Base-by-base conservation (phyloP, 1,140 invertebrate genomes). In the Trichonephila inaurata region DNA sequence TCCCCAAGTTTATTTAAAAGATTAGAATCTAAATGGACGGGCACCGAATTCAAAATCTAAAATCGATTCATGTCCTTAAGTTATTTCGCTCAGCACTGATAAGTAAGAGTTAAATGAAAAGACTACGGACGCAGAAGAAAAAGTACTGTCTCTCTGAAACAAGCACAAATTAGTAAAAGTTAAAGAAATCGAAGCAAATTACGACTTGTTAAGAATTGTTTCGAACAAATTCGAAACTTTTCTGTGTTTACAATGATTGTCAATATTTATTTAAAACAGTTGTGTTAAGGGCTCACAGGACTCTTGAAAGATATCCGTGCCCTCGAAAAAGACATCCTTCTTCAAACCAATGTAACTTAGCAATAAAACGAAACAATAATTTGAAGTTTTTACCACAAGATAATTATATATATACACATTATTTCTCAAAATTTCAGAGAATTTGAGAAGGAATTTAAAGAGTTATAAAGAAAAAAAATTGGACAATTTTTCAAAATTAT, bases 11-110 rank as follows among this genome's bases (percentile, higher is more conserved):
- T 88, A 88, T 88, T 88, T 88, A 64, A 64, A 64, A 88, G 86
- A 88, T 88, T 88, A 88, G 86, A 88, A 88, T 88, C 86, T 88
- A 88, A 88, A 88, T 88, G 19, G 86, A 88, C 61, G 64, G n/a
- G 10, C 86, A 21, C 61, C 61, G 24, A 64, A 33, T 28, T 88
- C 33, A 62, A 88, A 88, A 88, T 88, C 86, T 88, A 88, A 88
- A 88, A 88, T 88, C 86, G 62, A 88, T 88, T 88, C 86, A 44
- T 40, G 86, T 88, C 61, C 18, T 88, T 88, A 85, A 85, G 83
- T 85, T 85, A 85, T 60, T 40, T 58, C 24, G 51, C 61, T 16
- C 61, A 19, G n/a, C 62, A 64, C 14, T 64, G 86, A 88, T 88
- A 64, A 88, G 86, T n/a, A 28, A 88, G 61, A 28, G 61, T 64